phyloP scores from a whole-genome alignment of 2,113 vertebrate species.

The Notarius quadriscutis region DNA sequence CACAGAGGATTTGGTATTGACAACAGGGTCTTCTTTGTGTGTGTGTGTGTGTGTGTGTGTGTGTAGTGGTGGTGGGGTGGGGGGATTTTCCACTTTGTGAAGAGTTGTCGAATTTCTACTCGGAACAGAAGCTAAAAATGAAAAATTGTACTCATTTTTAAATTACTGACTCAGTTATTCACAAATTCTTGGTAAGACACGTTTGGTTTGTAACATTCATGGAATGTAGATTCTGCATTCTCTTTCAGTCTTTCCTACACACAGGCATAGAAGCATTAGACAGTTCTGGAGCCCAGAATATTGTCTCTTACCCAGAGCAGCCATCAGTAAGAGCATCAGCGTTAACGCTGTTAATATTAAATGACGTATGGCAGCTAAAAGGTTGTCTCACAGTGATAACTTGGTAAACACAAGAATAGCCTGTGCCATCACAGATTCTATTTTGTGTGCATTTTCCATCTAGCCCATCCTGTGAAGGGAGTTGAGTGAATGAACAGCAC shows the following conservation, averaged over 20 bases:
- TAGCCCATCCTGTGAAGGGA: not conserved
- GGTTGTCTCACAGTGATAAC: slow-evolving; percentile 20
- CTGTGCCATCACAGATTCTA: not conserved
- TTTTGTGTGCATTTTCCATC: not conserved
- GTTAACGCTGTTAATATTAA: slow-evolving; percentile 25
- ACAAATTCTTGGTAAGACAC: not conserved
- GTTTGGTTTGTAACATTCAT: not conserved
- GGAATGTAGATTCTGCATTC: slow-evolving; percentile 2
- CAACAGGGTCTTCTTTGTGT: not conserved
- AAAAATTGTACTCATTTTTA: not conserved
- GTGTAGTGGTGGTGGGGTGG: too few species aligned
- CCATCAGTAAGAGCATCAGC: slow-evolving; percentile 23
- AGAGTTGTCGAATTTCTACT: not conserved
- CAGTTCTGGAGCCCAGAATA: not conserved
- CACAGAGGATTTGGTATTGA: not conserved
- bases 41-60: too few species aligned
- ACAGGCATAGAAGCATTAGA: not conserved
- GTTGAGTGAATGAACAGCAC: too few species aligned
- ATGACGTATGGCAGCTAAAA: slow-evolving; percentile 19
- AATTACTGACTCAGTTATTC: not conserved
- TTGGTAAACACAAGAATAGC: slow-evolving; percentile 16
- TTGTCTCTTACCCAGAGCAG: not conserved
- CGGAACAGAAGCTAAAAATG: not conserved
- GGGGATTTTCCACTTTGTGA: not conserved
- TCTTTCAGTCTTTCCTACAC: not conserved